Evolutionary conservation across 1,140 invertebrate species (phyloP).

Genomic region (Drosophila lowei): DNA sequence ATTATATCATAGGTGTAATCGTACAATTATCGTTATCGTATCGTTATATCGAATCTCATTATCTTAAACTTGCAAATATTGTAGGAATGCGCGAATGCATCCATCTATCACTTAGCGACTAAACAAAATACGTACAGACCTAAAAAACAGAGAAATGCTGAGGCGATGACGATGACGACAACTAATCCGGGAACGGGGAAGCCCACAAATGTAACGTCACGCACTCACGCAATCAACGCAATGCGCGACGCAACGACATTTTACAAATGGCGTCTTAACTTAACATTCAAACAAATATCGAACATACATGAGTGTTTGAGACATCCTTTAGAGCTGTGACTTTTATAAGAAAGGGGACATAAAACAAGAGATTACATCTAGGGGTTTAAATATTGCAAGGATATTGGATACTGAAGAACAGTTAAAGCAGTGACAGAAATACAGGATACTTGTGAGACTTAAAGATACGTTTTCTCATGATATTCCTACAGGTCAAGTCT

Average conservation of each 20-base stretch:
- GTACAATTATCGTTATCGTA: conserved; percentile 54
- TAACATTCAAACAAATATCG: conserved; percentile 37
- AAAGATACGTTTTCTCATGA: too few relatives aligned
- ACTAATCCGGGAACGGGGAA: conserved; percentile 49
- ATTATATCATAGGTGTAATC: conserved; percentile 38
- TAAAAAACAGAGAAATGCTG: conserved; percentile 65
- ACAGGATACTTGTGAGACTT: too few relatives aligned
- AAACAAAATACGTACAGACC: conserved; percentile 59
- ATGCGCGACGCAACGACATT: conserved; percentile 71
- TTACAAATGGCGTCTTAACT: conserved; percentile 67
- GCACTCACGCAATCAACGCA: conserved; percentile 46
- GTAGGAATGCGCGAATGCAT: conserved; percentile 43
- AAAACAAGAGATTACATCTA: too few relatives aligned
- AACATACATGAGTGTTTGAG: conserved; percentile 23
- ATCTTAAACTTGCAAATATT: conserved; percentile 59
- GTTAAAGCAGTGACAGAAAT: too few relatives aligned
- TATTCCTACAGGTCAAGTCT: too few relatives aligned
- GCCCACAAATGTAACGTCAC: conserved; percentile 60
- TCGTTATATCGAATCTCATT: conserved; percentile 61
- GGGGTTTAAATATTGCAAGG: too few relatives aligned
- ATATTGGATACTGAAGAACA: too few relatives aligned
- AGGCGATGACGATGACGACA: conserved; percentile 43
- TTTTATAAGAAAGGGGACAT: too few relatives aligned
- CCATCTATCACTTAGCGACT: conserved; percentile 74
- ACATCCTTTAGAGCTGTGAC: background rate